Evolutionary conservation across 92 coral and sea anemone species (phyloP), one percentile per base, ranked within the genome.

Genomic region (Palythoa heliodiscus): DNA sequence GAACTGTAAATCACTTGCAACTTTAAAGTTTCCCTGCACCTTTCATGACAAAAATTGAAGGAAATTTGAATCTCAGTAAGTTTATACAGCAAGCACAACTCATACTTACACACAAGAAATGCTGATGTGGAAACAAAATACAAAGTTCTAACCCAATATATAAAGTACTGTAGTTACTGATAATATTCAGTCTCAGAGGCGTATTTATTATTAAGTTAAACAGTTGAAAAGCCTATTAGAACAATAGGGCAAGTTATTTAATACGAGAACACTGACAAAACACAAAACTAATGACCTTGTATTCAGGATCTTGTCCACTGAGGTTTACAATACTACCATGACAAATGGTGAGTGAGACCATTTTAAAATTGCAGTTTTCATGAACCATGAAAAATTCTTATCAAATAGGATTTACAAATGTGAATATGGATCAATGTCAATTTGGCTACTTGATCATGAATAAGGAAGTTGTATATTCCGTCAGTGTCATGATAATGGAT

Each of bases 21-120:
- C 92, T 79, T 76, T 87, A 87, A 80, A 91, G 88, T 84, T 39
- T 85, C 80, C 93, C 90, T 90, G 93, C 85, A 90, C 93, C 93
- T 90, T 90, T 76, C 76, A 83, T 83, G 90, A 90, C 86, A 90
- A 92, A 93, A 93, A 90, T 93, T 84, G 93, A 85, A 91, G 88
- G 87, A 90, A 61, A 90, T 86, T 87, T 86, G 71, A 76, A 43
- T 86, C 88, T 90, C 72, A 71, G 90, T 90, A 72, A 89, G 90
- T 61, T 87, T 7, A 58, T 71, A 70, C 29, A 86, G 78, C 39
- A 39, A 72, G 76, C 25, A 63, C 47, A 64, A 67, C 43, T 80
- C 43, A 67, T 47, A 73, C 14, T 43, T 78, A 78, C 38, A 80
- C 20, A 68, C 60, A 80, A 77, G 52, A 68, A 25, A 20, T 38